Evolutionary conservation across 2,797 vertebrate species (phyloP).

Genomic region (Urosaurus nigricauda): DNA sequence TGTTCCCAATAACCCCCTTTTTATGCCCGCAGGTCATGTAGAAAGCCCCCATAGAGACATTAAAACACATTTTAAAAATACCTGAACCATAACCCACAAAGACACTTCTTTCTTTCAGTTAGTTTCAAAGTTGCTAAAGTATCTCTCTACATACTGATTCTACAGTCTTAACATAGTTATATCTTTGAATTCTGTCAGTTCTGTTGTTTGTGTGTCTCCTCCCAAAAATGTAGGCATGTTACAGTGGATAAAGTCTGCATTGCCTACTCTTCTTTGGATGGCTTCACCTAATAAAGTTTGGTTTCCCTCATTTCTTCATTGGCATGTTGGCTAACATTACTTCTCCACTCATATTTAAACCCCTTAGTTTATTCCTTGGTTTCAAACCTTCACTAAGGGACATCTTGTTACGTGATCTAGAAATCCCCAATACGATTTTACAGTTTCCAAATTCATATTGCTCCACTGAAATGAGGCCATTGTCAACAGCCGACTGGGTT

Average conservation of each 20-base stretch:
- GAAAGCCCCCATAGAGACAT: too few species aligned
- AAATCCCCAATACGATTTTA: slow-evolving; percentile 48
- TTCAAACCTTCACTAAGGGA: slow-evolving; percentile 28
- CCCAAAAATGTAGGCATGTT: not conserved
- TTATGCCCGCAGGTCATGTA: too few species aligned
- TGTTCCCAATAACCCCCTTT: too few species aligned
- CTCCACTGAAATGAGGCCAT: slow-evolving; percentile 47
- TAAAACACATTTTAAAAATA: too few species aligned
- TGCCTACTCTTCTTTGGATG: not conserved
- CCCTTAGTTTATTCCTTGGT: slow-evolving; percentile 18
- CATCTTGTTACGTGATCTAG: not conserved
- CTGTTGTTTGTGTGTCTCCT: not conserved
- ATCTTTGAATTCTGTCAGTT: too few species aligned
- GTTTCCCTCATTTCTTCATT: not conserved
- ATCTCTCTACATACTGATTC: too few species aligned
- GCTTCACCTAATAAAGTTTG: not conserved
- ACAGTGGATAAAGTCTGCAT: not conserved
- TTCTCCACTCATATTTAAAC: slow-evolving; percentile 34
- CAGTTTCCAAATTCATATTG: slow-evolving; percentile 42
- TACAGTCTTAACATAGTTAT: too few species aligned
- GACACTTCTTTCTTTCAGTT: too few species aligned
- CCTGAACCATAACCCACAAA: too few species aligned
- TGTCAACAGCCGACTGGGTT: slow-evolving; percentile 63
- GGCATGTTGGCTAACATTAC: not conserved
- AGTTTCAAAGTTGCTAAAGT: too few species aligned